These are phyloP conservation scores for Octodonta nipae DNA, from an alignment of 2,888 invertebrate species.

Conservation along the genomic window DNA sequence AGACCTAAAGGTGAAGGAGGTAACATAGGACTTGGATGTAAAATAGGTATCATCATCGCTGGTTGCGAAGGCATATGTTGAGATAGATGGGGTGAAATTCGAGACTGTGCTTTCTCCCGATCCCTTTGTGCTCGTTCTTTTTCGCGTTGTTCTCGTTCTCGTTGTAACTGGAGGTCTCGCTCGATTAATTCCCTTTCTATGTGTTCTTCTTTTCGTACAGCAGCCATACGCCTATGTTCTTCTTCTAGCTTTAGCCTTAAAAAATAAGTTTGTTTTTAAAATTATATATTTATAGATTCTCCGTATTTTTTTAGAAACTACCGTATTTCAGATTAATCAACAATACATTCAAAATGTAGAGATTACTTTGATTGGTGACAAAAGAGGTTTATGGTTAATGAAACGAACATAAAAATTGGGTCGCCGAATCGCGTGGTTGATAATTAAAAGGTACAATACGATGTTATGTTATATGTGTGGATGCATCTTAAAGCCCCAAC, in stretches of 20 bases:
- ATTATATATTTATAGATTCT: too few species aligned
- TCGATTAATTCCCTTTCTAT: constrained; percentile 40
- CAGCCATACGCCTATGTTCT: constrained; percentile 45
- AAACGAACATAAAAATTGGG: too few species aligned
- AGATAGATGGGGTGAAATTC: constrained; percentile 33
- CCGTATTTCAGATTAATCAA: too few species aligned
- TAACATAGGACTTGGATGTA: neutral
- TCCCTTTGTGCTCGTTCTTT: constrained; percentile 40
- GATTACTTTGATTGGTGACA: too few species aligned
- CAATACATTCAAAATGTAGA: too few species aligned
- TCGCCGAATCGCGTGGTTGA: too few species aligned
- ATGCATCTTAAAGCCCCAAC: too few species aligned
- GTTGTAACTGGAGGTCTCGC: constrained; percentile 34
- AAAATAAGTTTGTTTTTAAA: too few species aligned
- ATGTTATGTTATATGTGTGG: too few species aligned
- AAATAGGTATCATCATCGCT: neutral
- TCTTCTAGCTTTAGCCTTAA: constrained; percentile 59
- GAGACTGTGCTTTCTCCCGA: constrained; percentile 37
- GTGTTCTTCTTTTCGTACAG: constrained; percentile 34
- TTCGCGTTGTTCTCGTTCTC: constrained; percentile 39
- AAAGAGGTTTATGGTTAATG: too few species aligned
- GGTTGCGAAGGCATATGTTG: constrained; percentile 18
- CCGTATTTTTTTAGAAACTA: too few species aligned
- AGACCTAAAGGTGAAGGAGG: neutral
- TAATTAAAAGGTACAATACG: too few species aligned